phyloP scores from a whole-genome alignment of 2,797 vertebrate genomes.

The Syngnathus acus region DNA sequence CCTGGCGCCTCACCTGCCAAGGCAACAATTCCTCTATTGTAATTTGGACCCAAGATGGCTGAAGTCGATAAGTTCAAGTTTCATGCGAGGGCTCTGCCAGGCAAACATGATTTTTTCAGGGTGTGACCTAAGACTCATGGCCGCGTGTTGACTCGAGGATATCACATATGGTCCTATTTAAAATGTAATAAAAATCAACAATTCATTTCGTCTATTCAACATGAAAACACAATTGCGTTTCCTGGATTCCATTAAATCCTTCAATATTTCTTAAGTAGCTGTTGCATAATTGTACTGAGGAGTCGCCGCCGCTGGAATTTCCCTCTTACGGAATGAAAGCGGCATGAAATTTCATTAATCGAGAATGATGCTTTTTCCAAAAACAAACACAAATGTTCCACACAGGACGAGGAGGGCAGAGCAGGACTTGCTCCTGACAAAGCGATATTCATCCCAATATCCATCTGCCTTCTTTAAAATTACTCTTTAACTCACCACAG shows the following conservation, averaged over 20 bases:
- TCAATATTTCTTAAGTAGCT: background rate
- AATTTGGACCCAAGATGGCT: background rate
- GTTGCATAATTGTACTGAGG: background rate
- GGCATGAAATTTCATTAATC: constrained; percentile 19
- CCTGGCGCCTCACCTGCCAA: background rate
- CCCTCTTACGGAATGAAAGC: constrained; percentile 21
- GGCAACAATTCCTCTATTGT: background rate
- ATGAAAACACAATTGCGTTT: constrained; percentile 41
- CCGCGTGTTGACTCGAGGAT: constrained; percentile 15
- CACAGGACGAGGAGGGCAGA: constrained; percentile 5
- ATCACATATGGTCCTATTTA: constrained; percentile 48
- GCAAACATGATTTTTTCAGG: background rate
- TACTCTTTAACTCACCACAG: background rate
- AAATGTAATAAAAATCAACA: constrained; percentile 30
- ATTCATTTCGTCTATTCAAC: constrained; percentile 25
- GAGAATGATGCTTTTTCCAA: constrained; percentile 19
- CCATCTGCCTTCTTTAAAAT: too few species aligned
- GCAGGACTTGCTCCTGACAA: constrained; percentile 11
- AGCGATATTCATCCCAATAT: constrained; percentile 35
- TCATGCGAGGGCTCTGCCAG: background rate
- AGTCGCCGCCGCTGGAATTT: constrained; percentile 26
- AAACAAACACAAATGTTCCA: constrained; percentile 22
- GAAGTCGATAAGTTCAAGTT: background rate
- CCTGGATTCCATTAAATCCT: constrained; percentile 28
- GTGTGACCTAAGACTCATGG: background rate